A percentile compares a stretch with the other conserved stretches of the same genome.
These are phyloP conservation scores for Drosophila seclusa DNA, from an alignment of 2,888 invertebrate species.

Conservation along the genomic window DNA sequence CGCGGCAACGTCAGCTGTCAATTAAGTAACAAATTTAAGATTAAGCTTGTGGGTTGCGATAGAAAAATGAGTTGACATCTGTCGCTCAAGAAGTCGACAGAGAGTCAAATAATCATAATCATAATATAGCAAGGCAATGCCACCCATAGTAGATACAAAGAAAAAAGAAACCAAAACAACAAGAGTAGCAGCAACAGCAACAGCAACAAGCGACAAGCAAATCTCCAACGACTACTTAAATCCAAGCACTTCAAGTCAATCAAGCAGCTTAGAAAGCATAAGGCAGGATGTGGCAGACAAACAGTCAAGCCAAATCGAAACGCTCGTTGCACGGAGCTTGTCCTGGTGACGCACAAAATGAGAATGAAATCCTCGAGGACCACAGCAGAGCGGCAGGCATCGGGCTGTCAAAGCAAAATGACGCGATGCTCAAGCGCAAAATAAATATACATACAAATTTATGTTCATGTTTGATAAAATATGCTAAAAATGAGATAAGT, in stretches of 20 bases:
- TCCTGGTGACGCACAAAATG: conserved; percentile 60
- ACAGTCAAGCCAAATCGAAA: conserved; percentile 35
- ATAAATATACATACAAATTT: conserved; percentile 35
- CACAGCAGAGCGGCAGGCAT: conserved; percentile 14
- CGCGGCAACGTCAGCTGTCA: conserved; percentile 33
- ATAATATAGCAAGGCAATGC: conserved; percentile 39
- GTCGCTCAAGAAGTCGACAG: conserved; percentile 44
- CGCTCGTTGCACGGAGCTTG: conserved; percentile 17
- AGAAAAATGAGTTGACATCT: conserved; percentile 32
- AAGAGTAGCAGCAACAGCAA: conserved; percentile 9
- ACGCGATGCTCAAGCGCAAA: conserved; percentile 30
- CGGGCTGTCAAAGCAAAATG: conserved; percentile 19
- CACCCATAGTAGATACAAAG: conserved; percentile 5
- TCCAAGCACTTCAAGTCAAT: conserved; percentile 71
- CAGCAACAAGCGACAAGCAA: conserved; percentile 34
- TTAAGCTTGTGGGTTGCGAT: conserved; percentile 21
- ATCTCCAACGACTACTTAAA: conserved; percentile 71
- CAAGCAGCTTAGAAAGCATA: conserved; percentile 69
- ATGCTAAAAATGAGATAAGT: conserved; percentile 80
- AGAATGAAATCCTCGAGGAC: conserved; percentile 65
- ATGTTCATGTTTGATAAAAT: conserved; percentile 78
- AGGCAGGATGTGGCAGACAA: conserved; percentile 28
- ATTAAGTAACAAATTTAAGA: conserved; percentile 41
- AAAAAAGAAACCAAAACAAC: not conserved
- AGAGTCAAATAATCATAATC: conserved; percentile 64